Evolutionary conservation across 2,888 invertebrate genomes (phyloP), one percentile per base, ranked within the genome.

Genomic region (Parasteatoda lunata): DNA sequence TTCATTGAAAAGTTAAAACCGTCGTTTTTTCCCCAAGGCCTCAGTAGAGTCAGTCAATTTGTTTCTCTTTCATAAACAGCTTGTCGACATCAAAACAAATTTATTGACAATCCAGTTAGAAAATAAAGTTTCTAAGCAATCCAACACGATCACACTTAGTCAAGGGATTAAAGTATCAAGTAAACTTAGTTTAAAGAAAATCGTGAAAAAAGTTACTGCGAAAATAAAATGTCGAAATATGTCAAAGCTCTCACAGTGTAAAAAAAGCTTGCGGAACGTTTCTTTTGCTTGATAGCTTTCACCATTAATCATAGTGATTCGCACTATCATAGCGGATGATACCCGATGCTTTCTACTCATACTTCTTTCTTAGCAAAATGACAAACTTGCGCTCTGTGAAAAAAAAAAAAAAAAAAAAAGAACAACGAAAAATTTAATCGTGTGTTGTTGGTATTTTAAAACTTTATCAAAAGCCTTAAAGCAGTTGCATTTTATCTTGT

Each of bases 131-230:
- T 59, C 59, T 4, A 13, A 13, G n/a, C 59, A 59, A 59, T n/a
- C 59, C 59, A n/a, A 59, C 59, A 59, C 59, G 59, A 59, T 59
- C 59, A 59, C 70, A n/a, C 48, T 49, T 70, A 70, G 59, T 70
- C 70, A 47, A 49, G 49, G 70, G 70, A 70, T 70, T 70, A 70
- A 70, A 70, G 70, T 70, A 47, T 49, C 45, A 49, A 49, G 48
- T n/a, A 70, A 70, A 70, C 70, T 70, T 70, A 49, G 70, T 70
- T 70, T 48, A 13, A 48, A 49, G 48, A 70, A 70, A 70, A 48
- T 48, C 70, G n/a, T n/a, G 30, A 45, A 9, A 30, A 9, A 68
- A 5, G 68, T 9, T 13, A 7, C 9, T n/a, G 48, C n/a, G 49
- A 48, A 45, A 70, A 70, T 49, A 49, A 49, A 68, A 48, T 47